Base-by-base conservation (phyloP, 2,113 vertebrate species). In the Hemibates koningsi region DNA sequence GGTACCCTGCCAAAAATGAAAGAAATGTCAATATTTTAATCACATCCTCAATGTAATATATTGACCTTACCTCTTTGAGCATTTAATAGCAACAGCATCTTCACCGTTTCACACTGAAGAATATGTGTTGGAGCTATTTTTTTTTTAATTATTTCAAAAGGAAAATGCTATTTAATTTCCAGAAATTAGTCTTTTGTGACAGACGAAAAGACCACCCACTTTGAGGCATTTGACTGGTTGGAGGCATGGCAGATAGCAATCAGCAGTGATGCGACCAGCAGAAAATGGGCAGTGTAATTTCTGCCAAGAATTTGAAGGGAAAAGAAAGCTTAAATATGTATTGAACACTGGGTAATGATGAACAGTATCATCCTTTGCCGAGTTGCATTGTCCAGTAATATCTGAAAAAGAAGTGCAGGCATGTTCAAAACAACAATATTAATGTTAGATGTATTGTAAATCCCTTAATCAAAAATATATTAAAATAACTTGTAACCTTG, bases 241-340 rank as follows among this genome's bases (percentile, higher is more conserved):
- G 21, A 45, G 21, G 3, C 71, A 19, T 2, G 71, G 43, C 9
- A 76, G 24, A 32, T 27, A 12, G 71, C 43, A 78, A 17, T 48
- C 21, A 17, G 66, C n/a, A 71, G n/a, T 71, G 13, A 71, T 27
- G 3, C 0, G 13, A 43, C 38, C 3, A 13, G 3, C 1, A 71
- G 38, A 43, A 41, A 43, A 71, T 0, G 13, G 38, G 66, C 66
- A 38, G 38, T 45, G 13, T 73, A 9, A 27, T 73, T 45, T 76
- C 71, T 50, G 71, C 27, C 6, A 50, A 78, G 43, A 78, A 78
- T 50, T 32, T 50, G 45, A 78, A 78, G 16, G 24, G 24, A 29
- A 19, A 48, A 11, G 0, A 19, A 48, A 48, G 41, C 71, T 76
- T 5, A 12, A 19, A 76, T 29, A 1, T 24, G 9, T 0, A 7